Evolutionary conservation across 2,888 invertebrate species (phyloP), one percentile per base, ranked within the genome.

Genomic region (Chrysina gloriosa): DNA sequence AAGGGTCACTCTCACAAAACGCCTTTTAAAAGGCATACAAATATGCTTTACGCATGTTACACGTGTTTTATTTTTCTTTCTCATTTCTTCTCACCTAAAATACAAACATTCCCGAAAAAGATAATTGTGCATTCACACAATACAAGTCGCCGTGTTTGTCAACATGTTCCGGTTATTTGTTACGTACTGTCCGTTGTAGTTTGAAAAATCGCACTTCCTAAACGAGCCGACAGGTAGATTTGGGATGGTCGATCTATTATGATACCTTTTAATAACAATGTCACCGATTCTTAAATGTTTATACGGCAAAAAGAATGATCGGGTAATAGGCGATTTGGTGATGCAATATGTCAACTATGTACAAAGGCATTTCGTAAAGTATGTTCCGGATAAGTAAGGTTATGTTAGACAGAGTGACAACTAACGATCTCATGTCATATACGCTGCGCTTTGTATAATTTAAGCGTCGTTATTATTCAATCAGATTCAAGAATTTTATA

Each of bases 1-100:
- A 21, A 29, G 54, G 6, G 31, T 63, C n/a, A 9, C 19, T 19
- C 71, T 70, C 71, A 71, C 70, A 71, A 71, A 72, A 68, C 63
- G 66, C 68, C 68, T 68, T 69, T 65, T 66, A 74, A 70, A 74
- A 73, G 72, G 73, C 76, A 76, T 74, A 76, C 73, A 74, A 70
- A 65, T 67, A 71, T 68, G 50, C 61, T 69, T 67, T 34, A 48
- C 21, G 39, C 58, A 2, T 36, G 36, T 61, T 42, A 61, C 42
- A 61, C 42, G 25, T 61, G 39, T 45, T 27, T 36, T 23, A 56
- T 42, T 58, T 42, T 9, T 27, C 25, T 27, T 16, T 14, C 21
- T 7, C n/a, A n/a, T 27, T 16, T 9, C 19, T 16, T 19, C 19
- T 52, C 29, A 31, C 52, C 31, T 52, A 16, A 31, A 34, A 52